A percentile compares a stretch with the other conserved stretches of the same genome.
These are phyloP conservation scores for Copsychus sechellarum DNA, from an alignment of 2,113 vertebrate species.

Conservation along the genomic window DNA sequence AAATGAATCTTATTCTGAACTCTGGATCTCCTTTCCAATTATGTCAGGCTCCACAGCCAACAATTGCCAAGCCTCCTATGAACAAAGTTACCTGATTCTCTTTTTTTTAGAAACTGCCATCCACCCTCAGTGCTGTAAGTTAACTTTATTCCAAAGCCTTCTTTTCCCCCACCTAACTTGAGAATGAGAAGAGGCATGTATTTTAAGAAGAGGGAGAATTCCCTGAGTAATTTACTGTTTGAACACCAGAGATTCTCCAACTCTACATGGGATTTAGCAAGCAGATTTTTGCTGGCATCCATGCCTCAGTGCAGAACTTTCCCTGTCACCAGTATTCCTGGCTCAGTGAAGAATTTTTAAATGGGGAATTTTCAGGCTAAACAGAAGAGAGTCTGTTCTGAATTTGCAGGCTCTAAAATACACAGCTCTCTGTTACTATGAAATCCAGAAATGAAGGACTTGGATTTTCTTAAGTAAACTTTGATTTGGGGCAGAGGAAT, in stretches of 20 bases:
- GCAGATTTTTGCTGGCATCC: background rate
- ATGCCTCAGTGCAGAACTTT: background rate
- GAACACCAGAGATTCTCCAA: background rate
- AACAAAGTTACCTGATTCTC: background rate
- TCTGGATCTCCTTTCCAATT: background rate
- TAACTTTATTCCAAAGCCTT: background rate
- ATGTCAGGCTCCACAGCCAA: background rate
- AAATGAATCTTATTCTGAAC: background rate
- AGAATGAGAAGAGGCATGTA: background rate
- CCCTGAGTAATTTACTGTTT: background rate
- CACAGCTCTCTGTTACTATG: background rate
- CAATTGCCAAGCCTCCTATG: background rate
- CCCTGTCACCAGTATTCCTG: constrained; percentile 2
- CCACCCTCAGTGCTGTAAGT: background rate
- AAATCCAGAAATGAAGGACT: background rate
- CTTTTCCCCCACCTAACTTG: background rate
- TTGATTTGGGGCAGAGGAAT: background rate
- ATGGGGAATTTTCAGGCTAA: constrained; percentile 25
- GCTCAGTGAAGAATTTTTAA: constrained; percentile 30
- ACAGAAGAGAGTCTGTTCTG: constrained; percentile 54
- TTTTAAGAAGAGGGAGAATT: background rate
- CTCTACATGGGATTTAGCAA: background rate
- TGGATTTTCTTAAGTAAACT: background rate
- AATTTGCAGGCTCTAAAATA: constrained; percentile 8
- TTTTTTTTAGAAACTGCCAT: background rate